Conservation (phyloP, 2,888 invertebrate genomes). For the Hypomecis punctinalis region DNA sequence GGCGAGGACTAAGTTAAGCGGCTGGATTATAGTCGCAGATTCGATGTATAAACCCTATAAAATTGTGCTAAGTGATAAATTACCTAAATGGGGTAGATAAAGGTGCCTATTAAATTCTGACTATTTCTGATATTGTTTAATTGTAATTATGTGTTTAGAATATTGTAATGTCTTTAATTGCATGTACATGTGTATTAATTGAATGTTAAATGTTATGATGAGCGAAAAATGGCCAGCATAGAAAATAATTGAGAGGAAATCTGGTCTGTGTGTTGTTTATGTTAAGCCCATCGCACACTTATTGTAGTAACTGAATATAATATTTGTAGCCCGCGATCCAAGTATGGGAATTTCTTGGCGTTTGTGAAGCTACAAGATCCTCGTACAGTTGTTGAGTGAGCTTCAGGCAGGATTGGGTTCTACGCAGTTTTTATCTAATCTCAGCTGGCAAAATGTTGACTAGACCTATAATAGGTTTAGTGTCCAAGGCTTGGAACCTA, state of each 20-base stretch:
- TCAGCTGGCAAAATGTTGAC: too few relatives aligned
- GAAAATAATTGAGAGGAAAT: background rate
- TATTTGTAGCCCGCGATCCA: too few relatives aligned
- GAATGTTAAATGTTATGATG: background rate
- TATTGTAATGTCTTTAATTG: conserved; percentile 1
- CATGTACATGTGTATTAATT: background rate
- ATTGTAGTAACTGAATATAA: too few relatives aligned
- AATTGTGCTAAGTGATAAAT: background rate
- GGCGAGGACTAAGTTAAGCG: too few relatives aligned
- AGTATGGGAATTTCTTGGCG: too few relatives aligned
- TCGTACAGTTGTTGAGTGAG: too few relatives aligned
- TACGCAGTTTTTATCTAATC: too few relatives aligned
- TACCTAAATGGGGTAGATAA: background rate
- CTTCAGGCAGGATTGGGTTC: too few relatives aligned
- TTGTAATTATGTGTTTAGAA: background rate
- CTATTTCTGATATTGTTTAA: background rate
- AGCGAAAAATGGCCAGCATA: background rate
- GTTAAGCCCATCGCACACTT: background rate
- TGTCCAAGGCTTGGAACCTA: too few relatives aligned
- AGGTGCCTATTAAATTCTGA: conserved; percentile 1
- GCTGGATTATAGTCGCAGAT: too few relatives aligned
- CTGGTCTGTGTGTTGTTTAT: background rate
- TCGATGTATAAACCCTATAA: background rate
- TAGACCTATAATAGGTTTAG: too few relatives aligned
- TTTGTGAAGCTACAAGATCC: too few relatives aligned